Evolutionary conservation across 2,113 vertebrate species (phyloP).

Genomic region (Cheilinus undulatus): DNA sequence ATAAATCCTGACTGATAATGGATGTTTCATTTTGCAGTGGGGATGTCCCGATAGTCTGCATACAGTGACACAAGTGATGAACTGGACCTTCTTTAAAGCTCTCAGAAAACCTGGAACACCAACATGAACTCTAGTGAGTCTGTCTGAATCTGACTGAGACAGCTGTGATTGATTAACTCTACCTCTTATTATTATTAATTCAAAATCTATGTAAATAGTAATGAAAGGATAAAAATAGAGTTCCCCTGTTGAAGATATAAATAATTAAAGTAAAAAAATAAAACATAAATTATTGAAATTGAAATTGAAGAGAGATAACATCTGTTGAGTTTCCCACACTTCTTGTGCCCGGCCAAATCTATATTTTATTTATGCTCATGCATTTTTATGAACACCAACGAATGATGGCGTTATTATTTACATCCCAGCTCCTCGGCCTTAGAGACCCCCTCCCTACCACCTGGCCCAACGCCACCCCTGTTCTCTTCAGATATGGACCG

Average conservation of each 20-base stretch:
- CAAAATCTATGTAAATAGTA: neutral
- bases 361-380: slow-evolving; percentile 1
- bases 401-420: neutral
- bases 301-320: neutral
- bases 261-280: neutral
- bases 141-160: too few species aligned
- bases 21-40: too few species aligned
- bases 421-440: neutral
- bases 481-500: neutral
- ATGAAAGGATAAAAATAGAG: neutral
- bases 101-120: too few species aligned
- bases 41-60: too few species aligned
- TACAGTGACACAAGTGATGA: too few species aligned
- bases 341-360: neutral
- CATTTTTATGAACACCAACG: slow-evolving; percentile 15
- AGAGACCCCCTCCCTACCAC: too few species aligned
- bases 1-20: too few species aligned
- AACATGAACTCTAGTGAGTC: too few species aligned
- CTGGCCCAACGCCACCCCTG: neutral
- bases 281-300: neutral
- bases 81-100: too few species aligned
- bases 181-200: neutral
- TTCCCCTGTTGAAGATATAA: neutral
- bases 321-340: neutral
- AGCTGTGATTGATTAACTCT: neutral